Evolutionary conservation across 92 coral and sea anemone genomes (phyloP), one percentile per base, ranked within the genome.

Genomic region (Zoanthus sansibaricus): DNA sequence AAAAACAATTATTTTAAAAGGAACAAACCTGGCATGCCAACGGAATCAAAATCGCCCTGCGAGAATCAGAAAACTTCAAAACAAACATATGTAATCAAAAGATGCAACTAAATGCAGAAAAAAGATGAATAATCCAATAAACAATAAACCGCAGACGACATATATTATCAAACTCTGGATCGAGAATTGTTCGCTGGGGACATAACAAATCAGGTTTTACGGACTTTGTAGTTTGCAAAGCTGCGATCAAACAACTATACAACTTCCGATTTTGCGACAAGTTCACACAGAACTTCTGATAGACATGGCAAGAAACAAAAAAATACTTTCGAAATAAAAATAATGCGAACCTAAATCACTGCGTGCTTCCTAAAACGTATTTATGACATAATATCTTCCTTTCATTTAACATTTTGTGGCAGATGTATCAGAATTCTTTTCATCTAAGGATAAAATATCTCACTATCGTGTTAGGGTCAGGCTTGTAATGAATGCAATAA

Each of bases 341-440:
- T 64, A 80, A n/a, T 66, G 9, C 25, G 66, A 48, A 66, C 18
- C 1, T 20, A 15, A 13, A 48, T 59, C 75, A 66, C n/a, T 45
- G 56, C 14, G 84, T 33, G 84, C 20, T 79, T 46, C 85, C 46
- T 56, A 11, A 80, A 45, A 44, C 30, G 13, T 8, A 72, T 72
- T 72, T 48, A 52, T 45, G 54, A 72, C 54, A 72, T 72, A 42
- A 72, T 48, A 72, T 37, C 77, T 31, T 20, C 30, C 77, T 20
- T 72, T 72, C 52, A 72, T 72, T 9, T 48, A 72, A 42, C 4
- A 72, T 18, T 37, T 49, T 49, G 7, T 72, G 44, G 54, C 83
- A 77, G 20, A 77, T 77, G 83, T 77, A 77, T 77, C 69, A 77
- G 83, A 55, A 77, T 77, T 77, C 49, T 77, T 67, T 77, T 58